A percentile compares a stretch with the other conserved stretches of the same genome.
Evolutionary conservation across 2,797 vertebrate species (phyloP).

Genomic region (Dicrostonyx torquatus): DNA sequence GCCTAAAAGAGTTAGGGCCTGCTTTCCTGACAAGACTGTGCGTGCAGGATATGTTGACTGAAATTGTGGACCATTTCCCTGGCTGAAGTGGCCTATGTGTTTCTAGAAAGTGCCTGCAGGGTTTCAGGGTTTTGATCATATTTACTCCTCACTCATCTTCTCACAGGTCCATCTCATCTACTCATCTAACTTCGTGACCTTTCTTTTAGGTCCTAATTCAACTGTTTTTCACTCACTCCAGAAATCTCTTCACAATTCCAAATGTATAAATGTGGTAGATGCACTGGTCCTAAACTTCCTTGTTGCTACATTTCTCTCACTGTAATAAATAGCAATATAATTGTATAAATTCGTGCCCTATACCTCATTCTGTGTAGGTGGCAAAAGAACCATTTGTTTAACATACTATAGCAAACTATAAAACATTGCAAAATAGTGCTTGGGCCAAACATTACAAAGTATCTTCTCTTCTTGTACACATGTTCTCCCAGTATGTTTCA

Average conservation of each 20-base stretch:
- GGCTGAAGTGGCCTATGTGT: accelerated
- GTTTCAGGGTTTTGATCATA: background rate
- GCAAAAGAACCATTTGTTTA: background rate
- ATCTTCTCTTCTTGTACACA: background rate
- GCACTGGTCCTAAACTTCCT: background rate
- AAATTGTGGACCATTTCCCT: no score
- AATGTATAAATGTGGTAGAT: background rate
- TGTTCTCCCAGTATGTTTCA: background rate
- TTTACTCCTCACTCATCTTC: background rate
- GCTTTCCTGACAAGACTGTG: background rate
- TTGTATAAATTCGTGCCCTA: background rate
- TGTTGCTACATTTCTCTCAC: background rate
- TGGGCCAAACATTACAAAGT: background rate
- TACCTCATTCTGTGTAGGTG: background rate
- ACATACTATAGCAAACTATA: background rate
- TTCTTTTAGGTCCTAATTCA: background rate
- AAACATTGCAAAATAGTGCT: background rate
- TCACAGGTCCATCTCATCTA: background rate
- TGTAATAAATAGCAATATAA: background rate
- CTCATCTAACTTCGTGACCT: background rate
- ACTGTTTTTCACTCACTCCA: background rate
- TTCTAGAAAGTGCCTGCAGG: no score
- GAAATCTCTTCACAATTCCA: background rate
- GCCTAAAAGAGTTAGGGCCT: background rate
- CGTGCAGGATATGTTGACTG: background rate